phyloP scores from a whole-genome alignment of 2,797 vertebrate species.

The Linurgus olivaceus region DNA sequence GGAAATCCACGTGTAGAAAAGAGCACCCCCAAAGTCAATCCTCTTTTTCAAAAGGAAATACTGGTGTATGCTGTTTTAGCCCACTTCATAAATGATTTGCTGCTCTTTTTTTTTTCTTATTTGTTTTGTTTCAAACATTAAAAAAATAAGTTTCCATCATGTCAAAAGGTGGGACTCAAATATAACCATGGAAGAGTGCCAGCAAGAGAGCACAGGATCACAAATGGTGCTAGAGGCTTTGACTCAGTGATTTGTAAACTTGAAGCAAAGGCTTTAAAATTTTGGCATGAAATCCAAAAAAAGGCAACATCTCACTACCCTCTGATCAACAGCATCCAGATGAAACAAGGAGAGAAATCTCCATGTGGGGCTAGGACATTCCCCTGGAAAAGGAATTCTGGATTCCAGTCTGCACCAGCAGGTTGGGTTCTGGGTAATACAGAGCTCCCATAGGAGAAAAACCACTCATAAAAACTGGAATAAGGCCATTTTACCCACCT shows the following conservation, averaged over 20 bases:
- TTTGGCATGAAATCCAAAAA: neutral
- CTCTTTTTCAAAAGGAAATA: neutral
- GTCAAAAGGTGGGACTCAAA: neutral
- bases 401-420: neutral
- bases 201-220: neutral
- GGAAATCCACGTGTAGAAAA: neutral
- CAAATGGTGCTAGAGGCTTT: fast-evolving
- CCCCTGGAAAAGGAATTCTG: neutral
- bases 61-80: neutral
- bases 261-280: neutral
- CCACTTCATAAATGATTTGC: neutral
- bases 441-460: neutral
- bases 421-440: neutral
- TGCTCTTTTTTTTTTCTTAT: neutral
- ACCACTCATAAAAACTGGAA: neutral
- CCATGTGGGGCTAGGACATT: too few species aligned
- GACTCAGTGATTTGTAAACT: neutral
- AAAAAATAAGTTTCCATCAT: neutral
- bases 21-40: neutral
- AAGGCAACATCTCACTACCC: neutral
- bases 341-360: neutral
- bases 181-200: neutral
- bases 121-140: neutral
- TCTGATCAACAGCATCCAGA: neutral
- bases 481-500: neutral